phyloP scores from a whole-genome alignment of 2,797 vertebrate genomes.

The Bovichtus diacanthus region DNA sequence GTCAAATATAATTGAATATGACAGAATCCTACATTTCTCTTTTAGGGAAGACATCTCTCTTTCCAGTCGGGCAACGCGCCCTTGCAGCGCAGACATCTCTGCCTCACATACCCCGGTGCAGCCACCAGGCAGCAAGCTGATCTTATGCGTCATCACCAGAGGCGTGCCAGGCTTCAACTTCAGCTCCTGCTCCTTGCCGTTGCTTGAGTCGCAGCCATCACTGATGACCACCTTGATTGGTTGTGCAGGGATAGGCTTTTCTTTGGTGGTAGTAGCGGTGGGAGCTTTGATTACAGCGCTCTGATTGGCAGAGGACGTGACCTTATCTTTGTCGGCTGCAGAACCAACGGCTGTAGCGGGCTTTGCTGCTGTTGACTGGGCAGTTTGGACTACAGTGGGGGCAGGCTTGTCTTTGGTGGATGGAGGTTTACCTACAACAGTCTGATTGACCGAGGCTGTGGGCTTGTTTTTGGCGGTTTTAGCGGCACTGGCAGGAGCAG shows the following conservation, averaged over 20 bases:
- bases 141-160: constrained; percentile 90
- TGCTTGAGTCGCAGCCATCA: constrained; percentile 70
- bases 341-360: background rate
- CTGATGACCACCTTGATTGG: constrained; percentile 81
- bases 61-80: constrained; percentile 83
- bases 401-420: constrained; percentile 51
- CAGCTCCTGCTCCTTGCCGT: constrained; percentile 74
- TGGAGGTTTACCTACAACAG: constrained; percentile 46
- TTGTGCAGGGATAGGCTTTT: constrained; percentile 51
- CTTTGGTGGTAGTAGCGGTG: constrained; percentile 43
- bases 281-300: constrained; percentile 39
- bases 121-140: constrained; percentile 85
- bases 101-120: constrained; percentile 80
- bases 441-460: constrained; percentile 51
- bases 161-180: constrained; percentile 82
- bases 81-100: constrained; percentile 83
- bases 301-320: constrained; percentile 39
- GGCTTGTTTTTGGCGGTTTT: constrained; percentile 69
- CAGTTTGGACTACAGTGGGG: constrained; percentile 32
- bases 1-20: constrained; percentile 11
- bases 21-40: constrained; percentile 77
- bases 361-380: constrained; percentile 43
- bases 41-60: constrained; percentile 83
- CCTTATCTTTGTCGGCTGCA: constrained; percentile 41
- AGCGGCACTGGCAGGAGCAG: constrained; percentile 5